Base-by-base conservation (phyloP, 2,888 invertebrate genomes). In the Ophion obscuratus region DNA sequence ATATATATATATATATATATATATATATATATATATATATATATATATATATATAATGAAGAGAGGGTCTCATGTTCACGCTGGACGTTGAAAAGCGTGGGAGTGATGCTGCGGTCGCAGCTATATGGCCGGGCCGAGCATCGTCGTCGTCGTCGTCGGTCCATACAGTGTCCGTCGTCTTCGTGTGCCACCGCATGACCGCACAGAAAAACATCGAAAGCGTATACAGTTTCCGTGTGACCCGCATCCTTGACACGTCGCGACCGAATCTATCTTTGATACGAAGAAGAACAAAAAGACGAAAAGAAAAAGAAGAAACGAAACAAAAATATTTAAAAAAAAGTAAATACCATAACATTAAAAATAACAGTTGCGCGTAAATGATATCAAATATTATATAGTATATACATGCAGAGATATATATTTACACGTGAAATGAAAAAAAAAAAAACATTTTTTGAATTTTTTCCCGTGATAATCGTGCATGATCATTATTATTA, bases 221-320 rank as follows among this genome's bases (percentile, higher is more conserved):
- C 40, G 84, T 79, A 78, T 77, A 88, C 88, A 90, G 90, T 92
- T 91, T 90, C 84, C 88, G 84, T 88, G 87, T 89, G 91, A 89
- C 86, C 88, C 83, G 88, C 88, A 87, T 83, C 53, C 88, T 76
- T 87, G 83, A 83, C 88, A 81, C 85, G 68, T 86, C 87, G 86
- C 71, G 81, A 78, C 61, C 74, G 84, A 47, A 78, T 67, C 59
- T 9, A 40, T 70, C 17, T 44, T 20, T 24, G 44, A 64, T 78
- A 24, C 4, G n/a, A 61, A n/a, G 6, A 44, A 36, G 70, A 62
- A 5, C 11, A 20, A 59, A 70, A 61, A n/a, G 20, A 44, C 36
- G 66, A 31, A 17, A 66, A n/a, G 31, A 31, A 36, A 36, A 17
- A 31, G 17, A 66, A 3, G 5, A 24, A 6, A 24, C 47, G 3